phyloP scores from a whole-genome alignment of 2,113 vertebrate species.

The Heptranchias perlo region DNA sequence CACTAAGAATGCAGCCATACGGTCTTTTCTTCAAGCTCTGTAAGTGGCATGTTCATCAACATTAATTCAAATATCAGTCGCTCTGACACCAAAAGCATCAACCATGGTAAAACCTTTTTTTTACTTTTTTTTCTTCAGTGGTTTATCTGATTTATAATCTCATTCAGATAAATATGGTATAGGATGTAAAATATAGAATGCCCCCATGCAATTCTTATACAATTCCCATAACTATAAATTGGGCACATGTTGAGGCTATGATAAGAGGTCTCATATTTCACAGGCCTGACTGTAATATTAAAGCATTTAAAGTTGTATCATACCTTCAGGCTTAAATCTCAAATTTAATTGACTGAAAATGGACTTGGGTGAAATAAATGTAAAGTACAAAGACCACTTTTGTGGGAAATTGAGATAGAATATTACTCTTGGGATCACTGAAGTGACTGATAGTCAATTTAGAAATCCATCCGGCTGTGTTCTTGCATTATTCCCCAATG shows the following conservation, averaged over 20 bases:
- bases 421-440: constrained; percentile 2
- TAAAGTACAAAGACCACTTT: neutral
- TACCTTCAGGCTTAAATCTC: neutral
- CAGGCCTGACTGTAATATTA: neutral
- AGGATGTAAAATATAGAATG: neutral
- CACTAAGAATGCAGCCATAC: neutral
- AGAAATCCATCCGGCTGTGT: neutral
- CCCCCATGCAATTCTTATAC: neutral
- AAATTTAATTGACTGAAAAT: constrained; percentile 3
- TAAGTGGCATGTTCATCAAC: neutral
- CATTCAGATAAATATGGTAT: neutral
- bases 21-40: neutral
- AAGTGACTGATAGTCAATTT: neutral
- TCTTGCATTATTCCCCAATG: neutral
- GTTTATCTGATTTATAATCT: constrained; percentile 17
- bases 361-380: neutral
- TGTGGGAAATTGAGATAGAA: neutral
- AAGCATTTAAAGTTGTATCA: neutral
- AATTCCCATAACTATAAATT: neutral
- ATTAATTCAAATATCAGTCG: neutral
- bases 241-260: neutral
- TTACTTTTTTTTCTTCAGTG: neutral
- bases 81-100: neutral
- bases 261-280: neutral
- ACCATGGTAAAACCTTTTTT: neutral